Conservation (phyloP, 2,888 invertebrate genomes). For the Ernsta delagoae region DNA sequence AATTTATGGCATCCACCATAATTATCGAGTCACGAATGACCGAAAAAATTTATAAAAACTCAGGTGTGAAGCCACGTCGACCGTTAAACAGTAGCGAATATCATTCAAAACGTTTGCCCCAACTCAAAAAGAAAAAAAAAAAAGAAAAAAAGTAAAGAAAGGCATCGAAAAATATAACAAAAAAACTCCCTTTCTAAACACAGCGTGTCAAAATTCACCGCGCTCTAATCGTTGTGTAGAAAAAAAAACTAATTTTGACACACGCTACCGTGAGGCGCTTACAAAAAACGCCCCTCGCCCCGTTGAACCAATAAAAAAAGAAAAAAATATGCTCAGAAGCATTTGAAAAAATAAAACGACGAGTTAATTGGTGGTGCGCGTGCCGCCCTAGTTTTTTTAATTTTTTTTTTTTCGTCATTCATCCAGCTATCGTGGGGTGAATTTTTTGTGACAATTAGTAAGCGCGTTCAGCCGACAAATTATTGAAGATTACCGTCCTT, state of each 20-base stretch:
- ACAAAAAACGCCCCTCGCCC: slow-evolving; percentile 72
- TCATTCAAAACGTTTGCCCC: slow-evolving; percentile 58
- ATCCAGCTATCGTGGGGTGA: slow-evolving; percentile 59
- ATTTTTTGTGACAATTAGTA: slow-evolving; percentile 76
- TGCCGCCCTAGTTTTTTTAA: slow-evolving; percentile 71
- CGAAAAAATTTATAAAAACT: slow-evolving; percentile 41
- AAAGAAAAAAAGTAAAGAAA: background rate
- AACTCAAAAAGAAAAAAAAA: slow-evolving; percentile 46
- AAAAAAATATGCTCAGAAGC: slow-evolving; percentile 60
- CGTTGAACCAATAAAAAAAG: slow-evolving; percentile 72
- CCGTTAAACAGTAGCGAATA: slow-evolving; percentile 73
- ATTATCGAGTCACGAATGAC: slow-evolving; percentile 33
- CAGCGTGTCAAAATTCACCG: slow-evolving; percentile 69
- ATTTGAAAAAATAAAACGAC: slow-evolving; percentile 62
- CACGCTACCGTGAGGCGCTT: slow-evolving; percentile 55
- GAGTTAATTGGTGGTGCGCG: slow-evolving; percentile 76
- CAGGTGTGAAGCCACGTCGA: slow-evolving; percentile 58
- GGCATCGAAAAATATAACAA: background rate
- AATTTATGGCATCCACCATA: slow-evolving; percentile 25
- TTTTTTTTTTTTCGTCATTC: slow-evolving; percentile 49
- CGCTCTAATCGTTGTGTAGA: slow-evolving; percentile 57
- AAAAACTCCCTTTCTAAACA: slow-evolving; percentile 61
- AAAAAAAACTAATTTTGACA: slow-evolving; percentile 67
- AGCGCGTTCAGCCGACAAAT: slow-evolving; percentile 60
- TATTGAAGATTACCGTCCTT: slow-evolving; percentile 70